Conservation (phyloP, 2,797 vertebrate genomes). For the Smutsia temminckii region DNA sequence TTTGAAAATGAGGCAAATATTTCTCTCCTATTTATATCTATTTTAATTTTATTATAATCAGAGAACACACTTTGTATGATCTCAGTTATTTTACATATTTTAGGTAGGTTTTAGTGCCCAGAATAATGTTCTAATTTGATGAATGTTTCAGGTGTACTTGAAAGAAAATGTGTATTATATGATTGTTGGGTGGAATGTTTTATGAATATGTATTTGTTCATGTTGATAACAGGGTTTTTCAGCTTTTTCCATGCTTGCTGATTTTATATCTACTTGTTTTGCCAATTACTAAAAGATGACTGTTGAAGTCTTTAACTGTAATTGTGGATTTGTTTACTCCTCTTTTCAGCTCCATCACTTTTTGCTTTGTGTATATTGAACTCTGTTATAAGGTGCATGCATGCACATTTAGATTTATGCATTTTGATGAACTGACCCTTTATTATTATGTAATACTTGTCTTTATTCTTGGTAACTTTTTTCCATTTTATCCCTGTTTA, state of each 20-base stretch:
- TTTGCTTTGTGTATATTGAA: neutral
- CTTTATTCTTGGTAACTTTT: neutral
- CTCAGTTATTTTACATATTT: neutral
- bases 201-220: neutral
- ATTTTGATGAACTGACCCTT: neutral
- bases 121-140: neutral
- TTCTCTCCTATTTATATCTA: neutral
- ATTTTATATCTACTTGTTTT: neutral
- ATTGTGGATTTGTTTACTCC: neutral
- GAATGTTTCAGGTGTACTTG: neutral
- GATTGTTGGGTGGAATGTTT: neutral
- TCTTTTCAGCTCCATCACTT: neutral
- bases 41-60: neutral
- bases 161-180: neutral
- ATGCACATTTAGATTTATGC: neutral
- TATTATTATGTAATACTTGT: neutral
- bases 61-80: neutral
- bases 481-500: neutral
- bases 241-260: neutral
- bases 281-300: neutral
- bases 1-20: neutral
- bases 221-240: neutral
- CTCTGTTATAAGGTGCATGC: neutral
- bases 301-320: neutral
- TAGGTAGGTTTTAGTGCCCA: neutral